Base-by-base conservation (phyloP, 2,797 vertebrate species). In the Lacerta bilineata region DNA sequence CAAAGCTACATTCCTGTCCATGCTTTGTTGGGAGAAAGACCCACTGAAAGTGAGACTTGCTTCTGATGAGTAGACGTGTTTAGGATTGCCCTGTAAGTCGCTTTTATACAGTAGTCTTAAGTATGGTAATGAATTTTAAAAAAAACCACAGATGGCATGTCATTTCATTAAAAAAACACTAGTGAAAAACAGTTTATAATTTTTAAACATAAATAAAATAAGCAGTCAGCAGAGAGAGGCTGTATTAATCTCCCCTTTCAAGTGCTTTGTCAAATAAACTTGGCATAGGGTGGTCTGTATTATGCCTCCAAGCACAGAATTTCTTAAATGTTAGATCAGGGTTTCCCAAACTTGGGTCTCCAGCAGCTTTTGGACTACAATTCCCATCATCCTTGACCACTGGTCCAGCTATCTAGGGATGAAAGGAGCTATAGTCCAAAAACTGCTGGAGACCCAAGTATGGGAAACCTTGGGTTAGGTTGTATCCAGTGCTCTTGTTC, bases 241-340 rank as follows among this genome's bases (percentile, higher is more conserved):
- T 74, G 69, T 36, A 20, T 72, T 72, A 59, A 59, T 17, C 50
- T 50, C 29, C n/a, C 29, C 25, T 4, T 84, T 1, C 4, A 64
- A 23, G 61, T 64, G 61, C 17, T 23, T 64, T 64, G 61, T 64
- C 18, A 64, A 64, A 64, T 64, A 64, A 64, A 64, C 7, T 0
- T 81, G 0, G 1, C 13, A n/a, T 17, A 1, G 8, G 7, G 0
- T 27, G 5, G 0, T 5, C 1, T 5, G 66, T 43, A 78, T 29
- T 7, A 1, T 41, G 25, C 76, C 43, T 4, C 68, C n/a, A 1
- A 66, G 0, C 0, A 1, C 0, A 0, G 18, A 39, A 17, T 77
- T 72, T 23, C 68, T 74, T n/a, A 79, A 55, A 18, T 9, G 33
- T 1, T 74, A 29, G 61, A 0, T 1, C 8, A 55, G 50, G 50